Evolutionary conservation across 2,888 invertebrate genomes (phyloP), one percentile per base, ranked within the genome.

Genomic region (Pinctada fucata): DNA sequence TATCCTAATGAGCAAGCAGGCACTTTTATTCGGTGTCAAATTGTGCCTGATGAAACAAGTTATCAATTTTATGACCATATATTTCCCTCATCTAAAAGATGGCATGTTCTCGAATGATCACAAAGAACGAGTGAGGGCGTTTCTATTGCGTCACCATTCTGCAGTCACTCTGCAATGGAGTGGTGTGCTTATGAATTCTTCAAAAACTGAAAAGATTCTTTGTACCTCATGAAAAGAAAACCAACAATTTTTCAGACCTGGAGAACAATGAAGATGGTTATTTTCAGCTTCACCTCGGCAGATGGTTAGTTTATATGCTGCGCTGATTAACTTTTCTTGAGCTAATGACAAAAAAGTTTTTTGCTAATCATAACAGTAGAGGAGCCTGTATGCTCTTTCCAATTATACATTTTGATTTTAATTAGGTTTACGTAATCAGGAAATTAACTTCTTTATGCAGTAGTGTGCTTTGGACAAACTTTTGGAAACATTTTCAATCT

Each of bases 201-300:
- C 72, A 75, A 52, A 72, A 72, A 68, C 77, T 83, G 85, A 79
- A 86, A 85, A 86, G 83, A 70, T 76, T 79, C 84, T 84, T 88
- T 88, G 85, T 86, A 83, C 78, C 69, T 79, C 77, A 76, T 84
- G 83, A 82, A 87, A 86, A 85, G 86, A 86, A 85, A 88, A 84
- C 87, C 83, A 85, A 86, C 84, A 85, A 85, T 86, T 84, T 82
- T 72, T 83, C 82, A 82, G 83, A 83, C 85, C 87, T 86, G 87
- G 86, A 88, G 88, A 86, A 86, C 86, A 88, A 88, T 88, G 86
- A 87, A 85, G 82, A 84, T 84, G 13, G 83, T 86, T 86, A 86
- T 87, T 88, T 87, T 85, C 85, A 82, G 78, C 83, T 82, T 82
- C 75, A 78, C 76, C 81, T 77, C 81, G 86, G 87, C 87, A 87